phyloP scores from a whole-genome alignment of 2,113 vertebrate genomes.

The Lepus timidus region DNA sequence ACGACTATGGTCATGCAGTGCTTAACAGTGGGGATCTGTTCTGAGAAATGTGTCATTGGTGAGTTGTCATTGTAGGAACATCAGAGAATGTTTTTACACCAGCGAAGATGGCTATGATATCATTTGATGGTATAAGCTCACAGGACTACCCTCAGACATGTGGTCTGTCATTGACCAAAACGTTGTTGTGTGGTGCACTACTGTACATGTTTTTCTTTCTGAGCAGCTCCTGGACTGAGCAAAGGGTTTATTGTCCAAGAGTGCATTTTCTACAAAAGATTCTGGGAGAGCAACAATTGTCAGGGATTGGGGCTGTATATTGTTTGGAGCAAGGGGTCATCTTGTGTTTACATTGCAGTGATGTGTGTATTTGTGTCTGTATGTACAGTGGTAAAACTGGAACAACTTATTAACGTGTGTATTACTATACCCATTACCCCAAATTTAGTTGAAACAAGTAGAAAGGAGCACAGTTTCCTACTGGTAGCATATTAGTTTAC shows the following conservation, averaged over 20 bases:
- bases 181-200: too few species aligned
- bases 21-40: too few species aligned
- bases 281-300: background rate
- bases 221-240: background rate
- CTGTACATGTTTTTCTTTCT: background rate
- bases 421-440: background rate
- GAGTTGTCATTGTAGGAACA: too few species aligned
- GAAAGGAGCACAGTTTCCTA: conserved; percentile 34
- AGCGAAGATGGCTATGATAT: too few species aligned
- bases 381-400: conserved; percentile 41
- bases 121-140: too few species aligned
- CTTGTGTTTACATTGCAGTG: conserved; percentile 50
- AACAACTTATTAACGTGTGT: background rate
- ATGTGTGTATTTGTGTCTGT: conserved; percentile 37
- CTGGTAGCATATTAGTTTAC: background rate
- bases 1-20: background rate
- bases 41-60: too few species aligned
- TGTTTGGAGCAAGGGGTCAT: background rate
- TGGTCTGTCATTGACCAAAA: too few species aligned
- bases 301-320: background rate
- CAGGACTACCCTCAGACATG: too few species aligned
- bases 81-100: too few species aligned
- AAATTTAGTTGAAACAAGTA: conserved; percentile 33
- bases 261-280: background rate
- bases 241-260: background rate